Evolutionary conservation across 2,113 vertebrate species (phyloP), one percentile per base, ranked within the genome.

Genomic region (Protomyctophum bolini): DNA sequence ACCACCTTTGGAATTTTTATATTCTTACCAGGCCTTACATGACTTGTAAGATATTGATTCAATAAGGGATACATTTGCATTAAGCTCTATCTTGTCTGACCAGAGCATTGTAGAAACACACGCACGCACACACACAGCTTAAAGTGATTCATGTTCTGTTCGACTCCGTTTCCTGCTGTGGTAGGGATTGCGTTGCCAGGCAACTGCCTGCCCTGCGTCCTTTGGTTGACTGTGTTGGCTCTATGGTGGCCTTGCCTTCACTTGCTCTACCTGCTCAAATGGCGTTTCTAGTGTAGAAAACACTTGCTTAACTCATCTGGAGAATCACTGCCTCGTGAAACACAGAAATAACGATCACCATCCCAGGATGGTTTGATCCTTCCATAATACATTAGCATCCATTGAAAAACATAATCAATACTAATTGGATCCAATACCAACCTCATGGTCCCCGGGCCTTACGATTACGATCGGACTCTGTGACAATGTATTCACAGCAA

Each of bases 111-210:
- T 41, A 66, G 71, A 70, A 14, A 8, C 54, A 52, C 70, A 68
- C 33, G 5, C 33, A 41, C 33, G 5, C 33, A 41, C 33, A 2
- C 49, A 14, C 70, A 68, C 72, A 76, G 76, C 87, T 79, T 83
- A 84, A 84, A 88, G 84, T 90, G 85, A 92, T 87, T 90, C 83
- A 90, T 91, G 87, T 85, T 83, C 84, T 74, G 68, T 87, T 84
- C 76, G 62, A 85, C 80, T 86, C 81, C 58, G 75, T 87, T 86
- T 89, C 89, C 90, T 89, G 85, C 85, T 87, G 85, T 63, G 82
- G 86, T 85, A 78, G 81, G 83, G 82, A 89, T 73, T 84, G 77
- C 70, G 92, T 93, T 94, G 91, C 91, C 87, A 84, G 89, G 93
- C 89, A 91, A 93, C 91, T 75, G 90, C 87, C 83, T 72, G 81